Evolutionary conservation across 2,888 invertebrate genomes (phyloP).

Genomic region (Hypena proboscidalis): DNA sequence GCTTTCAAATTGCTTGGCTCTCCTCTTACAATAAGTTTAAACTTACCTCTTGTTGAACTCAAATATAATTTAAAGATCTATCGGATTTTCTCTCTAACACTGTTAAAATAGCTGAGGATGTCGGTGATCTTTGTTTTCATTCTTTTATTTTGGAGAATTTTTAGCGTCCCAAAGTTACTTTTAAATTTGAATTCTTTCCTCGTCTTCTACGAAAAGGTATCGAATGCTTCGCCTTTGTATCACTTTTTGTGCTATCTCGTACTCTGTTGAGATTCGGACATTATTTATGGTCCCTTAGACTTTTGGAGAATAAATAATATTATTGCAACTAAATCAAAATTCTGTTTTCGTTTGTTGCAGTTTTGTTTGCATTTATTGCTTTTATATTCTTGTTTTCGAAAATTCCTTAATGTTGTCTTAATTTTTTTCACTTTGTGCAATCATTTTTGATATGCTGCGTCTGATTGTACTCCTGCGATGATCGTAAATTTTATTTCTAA

Average conservation of each 20-base stretch:
- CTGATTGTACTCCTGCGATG: too few relatives aligned
- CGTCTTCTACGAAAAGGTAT: conserved; percentile 83
- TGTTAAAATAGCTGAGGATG: conserved; percentile 49
- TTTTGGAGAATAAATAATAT: conserved; percentile 58
- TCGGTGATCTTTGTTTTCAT: conserved; percentile 64
- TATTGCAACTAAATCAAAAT: conserved; percentile 24
- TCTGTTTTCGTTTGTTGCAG: conserved; percentile 11
- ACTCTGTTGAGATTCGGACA: conserved; percentile 70
- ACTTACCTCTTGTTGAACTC: background rate
- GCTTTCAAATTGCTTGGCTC: conserved; percentile 19
- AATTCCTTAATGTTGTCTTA: background rate
- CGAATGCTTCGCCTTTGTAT: conserved; percentile 83
- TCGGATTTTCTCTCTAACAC: conserved; percentile 45
- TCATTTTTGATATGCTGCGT: too few relatives aligned
- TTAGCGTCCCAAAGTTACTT: conserved; percentile 69
- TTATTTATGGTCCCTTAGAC: conserved; percentile 69
- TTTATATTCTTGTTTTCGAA: background rate
- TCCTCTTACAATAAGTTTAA: background rate
- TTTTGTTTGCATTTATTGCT: conserved; percentile 5
- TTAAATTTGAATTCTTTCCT: conserved; percentile 82
- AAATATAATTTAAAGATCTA: conserved; percentile 22
- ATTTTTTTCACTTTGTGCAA: too few relatives aligned
- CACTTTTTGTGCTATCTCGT: conserved; percentile 78
- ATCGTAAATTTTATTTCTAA: background rate
- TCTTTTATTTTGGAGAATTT: conserved; percentile 71